phyloP scores from a whole-genome alignment of 2,888 invertebrate species.

The Orchesella flavescens region DNA sequence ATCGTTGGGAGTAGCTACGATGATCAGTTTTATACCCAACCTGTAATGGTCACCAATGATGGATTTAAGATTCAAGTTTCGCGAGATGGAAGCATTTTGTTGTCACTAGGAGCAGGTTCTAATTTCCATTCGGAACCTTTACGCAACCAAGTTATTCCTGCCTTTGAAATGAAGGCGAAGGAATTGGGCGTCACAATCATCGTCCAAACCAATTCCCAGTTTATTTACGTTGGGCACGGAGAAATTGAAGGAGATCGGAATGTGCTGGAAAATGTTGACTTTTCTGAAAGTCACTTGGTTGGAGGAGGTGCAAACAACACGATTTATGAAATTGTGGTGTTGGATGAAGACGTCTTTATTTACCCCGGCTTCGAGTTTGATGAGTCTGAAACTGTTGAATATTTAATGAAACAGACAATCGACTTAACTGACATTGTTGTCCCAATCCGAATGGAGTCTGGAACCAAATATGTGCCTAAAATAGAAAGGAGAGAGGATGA shows the following conservation, averaged over 20 bases:
- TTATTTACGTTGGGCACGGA: slow-evolving; percentile 13
- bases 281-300: slow-evolving; percentile 22
- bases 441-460: background rate
- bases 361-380: slow-evolving; percentile 22
- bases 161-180: background rate
- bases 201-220: background rate
- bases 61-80: slow-evolving; percentile 9
- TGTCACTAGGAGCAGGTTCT: background rate
- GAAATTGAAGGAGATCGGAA: background rate
- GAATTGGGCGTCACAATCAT: background rate
- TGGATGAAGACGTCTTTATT: slow-evolving; percentile 36
- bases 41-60: slow-evolving; percentile 29
- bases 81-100: background rate
- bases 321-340: slow-evolving; percentile 33
- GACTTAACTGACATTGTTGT: slow-evolving; percentile 39
- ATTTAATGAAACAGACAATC: slow-evolving; percentile 12
- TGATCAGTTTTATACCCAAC: slow-evolving; percentile 33
- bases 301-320: slow-evolving; percentile 33
- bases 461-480: slow-evolving; percentile 38
- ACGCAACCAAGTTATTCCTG: background rate
- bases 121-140: background rate
- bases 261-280: slow-evolving; percentile 23
- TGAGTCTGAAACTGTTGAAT: background rate
- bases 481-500: background rate
- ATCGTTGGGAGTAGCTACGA: background rate